phyloP scores from a whole-genome alignment of 1,140 invertebrate genomes.

The Oedothorax gibbosus region DNA sequence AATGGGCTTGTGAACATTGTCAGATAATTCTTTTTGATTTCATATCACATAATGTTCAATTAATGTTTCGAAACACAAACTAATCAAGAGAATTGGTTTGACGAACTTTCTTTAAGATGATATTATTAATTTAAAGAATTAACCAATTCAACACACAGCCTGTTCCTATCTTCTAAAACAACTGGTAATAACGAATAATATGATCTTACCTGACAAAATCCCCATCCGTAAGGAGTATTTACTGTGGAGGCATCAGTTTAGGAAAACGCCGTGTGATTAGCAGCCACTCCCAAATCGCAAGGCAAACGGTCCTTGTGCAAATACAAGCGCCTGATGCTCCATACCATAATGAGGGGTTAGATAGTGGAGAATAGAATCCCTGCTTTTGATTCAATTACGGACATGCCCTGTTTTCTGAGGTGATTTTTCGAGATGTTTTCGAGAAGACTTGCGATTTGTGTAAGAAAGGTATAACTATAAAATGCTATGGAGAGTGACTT shows the following conservation, averaged over 20 bases:
- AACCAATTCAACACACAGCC: too few species aligned
- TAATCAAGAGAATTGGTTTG: too few species aligned
- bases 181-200: background rate
- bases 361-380: conserved; percentile 20
- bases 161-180: background rate
- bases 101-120: too few species aligned
- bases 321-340: conserved; percentile 18
- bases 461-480: too few species aligned
- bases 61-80: too few species aligned
- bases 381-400: conserved; percentile 41
- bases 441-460: too few species aligned
- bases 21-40: too few species aligned
- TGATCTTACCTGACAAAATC: background rate
- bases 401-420: conserved; percentile 13
- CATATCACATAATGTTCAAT: too few species aligned
- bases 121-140: too few species aligned
- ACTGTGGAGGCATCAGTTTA: background rate
- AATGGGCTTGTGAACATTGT: too few species aligned
- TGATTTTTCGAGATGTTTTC: too few species aligned
- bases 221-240: background rate
- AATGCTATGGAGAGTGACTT: too few species aligned
- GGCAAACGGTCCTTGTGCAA: conserved; percentile 41
- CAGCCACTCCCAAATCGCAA: conserved; percentile 36
- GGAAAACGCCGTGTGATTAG: conserved; percentile 25
- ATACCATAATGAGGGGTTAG: conserved; percentile 45